Evolutionary conservation across 2,888 invertebrate genomes (phyloP), one percentile per base, ranked within the genome.

Genomic region (Schrankia costaestrigalis): DNA sequence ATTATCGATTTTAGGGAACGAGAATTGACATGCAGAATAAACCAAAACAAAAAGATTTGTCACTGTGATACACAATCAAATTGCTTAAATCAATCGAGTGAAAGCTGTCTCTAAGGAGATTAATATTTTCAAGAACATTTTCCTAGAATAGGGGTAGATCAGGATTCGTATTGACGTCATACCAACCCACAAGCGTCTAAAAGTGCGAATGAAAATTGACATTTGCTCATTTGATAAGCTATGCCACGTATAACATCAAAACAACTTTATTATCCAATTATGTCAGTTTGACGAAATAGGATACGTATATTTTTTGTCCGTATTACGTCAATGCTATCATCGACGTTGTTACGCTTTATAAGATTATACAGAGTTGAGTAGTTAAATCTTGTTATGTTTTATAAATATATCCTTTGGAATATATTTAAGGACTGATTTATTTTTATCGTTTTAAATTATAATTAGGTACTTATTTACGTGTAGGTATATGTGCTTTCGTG

Each of bases 251-350:
- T 26, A 5, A 35, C 35, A 33, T 35, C 38, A 40, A 44, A 52
- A 55, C 46, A 52, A 46, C 29, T 48, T 39, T 40, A 46, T 41
- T 37, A 41, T 52, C 34, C 35, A 42, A 52, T 52, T 56, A 56
- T 36, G 19, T 38, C 28, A 34, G 7, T 35, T 31, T 26, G 31
- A 15, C 23, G 15, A 15, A 30, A 25, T 12, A 33, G n/a, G 21
- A 34, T 30, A 21, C 5, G 10, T 26, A 18, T 35, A 25, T 48
- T 48, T 31, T 48, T 41, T 48, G 14, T 38, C 14, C 3, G 10
- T 25, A 3, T 37, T 37, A 37, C 39, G 45, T 51, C 41, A 30
- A 25, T 31, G 25, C 35, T 25, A 25, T 33, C 31, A 32, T 40
- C 30, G 9, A 21, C 8, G n/a, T n/a, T n/a, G n/a, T n/a, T 14